These are phyloP conservation scores for Narcine bancroftii DNA, from an alignment of 2,113 vertebrate species.

Conservation along the genomic window DNA sequence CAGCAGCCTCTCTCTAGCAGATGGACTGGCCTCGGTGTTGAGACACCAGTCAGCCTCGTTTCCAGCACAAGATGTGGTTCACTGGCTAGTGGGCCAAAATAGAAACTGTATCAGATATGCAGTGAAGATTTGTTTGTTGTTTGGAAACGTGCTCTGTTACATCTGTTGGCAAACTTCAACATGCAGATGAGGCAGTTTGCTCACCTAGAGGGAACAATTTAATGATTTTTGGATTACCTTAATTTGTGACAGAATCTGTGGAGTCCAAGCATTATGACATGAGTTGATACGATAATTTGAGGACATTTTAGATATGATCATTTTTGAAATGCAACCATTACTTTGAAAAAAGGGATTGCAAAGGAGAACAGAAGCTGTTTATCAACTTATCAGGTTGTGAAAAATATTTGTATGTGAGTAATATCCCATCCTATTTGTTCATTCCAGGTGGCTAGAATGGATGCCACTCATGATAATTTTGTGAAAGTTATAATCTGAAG, in stretches of 20 bases:
- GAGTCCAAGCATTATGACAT: neutral
- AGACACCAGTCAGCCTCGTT: neutral
- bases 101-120: neutral
- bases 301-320: neutral
- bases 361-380: neutral
- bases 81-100: neutral
- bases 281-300: neutral
- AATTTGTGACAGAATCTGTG: neutral
- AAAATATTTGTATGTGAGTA: neutral
- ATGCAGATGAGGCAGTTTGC: neutral
- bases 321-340: neutral
- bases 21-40: neutral
- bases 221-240: neutral
- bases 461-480: neutral
- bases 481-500: conserved; percentile 6
- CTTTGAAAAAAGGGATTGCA: neutral
- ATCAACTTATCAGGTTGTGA: neutral
- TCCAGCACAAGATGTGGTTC: neutral
- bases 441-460: neutral
- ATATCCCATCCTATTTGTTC: neutral
- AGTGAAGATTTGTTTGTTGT: neutral
- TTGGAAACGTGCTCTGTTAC: neutral
- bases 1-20: neutral
- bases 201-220: neutral
- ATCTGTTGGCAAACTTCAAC: neutral